Conservation (phyloP, 1,140 invertebrate genomes). For the Telenomus remus region DNA sequence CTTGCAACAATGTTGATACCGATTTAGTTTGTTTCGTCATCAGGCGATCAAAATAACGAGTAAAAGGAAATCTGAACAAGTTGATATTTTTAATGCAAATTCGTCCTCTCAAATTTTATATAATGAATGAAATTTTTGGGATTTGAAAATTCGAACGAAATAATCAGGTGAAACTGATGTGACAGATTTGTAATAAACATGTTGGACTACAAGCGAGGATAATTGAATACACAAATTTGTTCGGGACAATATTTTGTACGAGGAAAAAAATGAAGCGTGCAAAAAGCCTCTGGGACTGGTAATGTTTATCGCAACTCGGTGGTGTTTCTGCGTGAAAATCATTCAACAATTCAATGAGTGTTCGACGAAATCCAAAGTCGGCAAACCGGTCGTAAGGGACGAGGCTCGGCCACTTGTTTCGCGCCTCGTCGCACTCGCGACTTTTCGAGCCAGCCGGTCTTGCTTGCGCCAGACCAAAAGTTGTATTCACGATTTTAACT, state of each 20-base stretch:
- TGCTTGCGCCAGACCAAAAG: slow-evolving; percentile 21
- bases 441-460: slow-evolving; percentile 16
- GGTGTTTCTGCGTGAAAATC: slow-evolving; percentile 59
- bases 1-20: too few species aligned
- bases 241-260: slow-evolving; percentile 37
- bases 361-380: slow-evolving; percentile 58
- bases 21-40: too few species aligned
- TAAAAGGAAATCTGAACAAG: too few species aligned
- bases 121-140: too few species aligned
- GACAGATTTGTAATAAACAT: slow-evolving; percentile 27
- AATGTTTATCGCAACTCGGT: slow-evolving; percentile 53
- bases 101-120: too few species aligned
- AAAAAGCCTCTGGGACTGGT: slow-evolving; percentile 17
- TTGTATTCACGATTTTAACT: slow-evolving; percentile 53
- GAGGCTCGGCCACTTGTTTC: slow-evolving; percentile 41
- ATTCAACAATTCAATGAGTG: slow-evolving; percentile 59
- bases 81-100: too few species aligned
- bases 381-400: slow-evolving; percentile 59
- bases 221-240: slow-evolving; percentile 46
- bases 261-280: slow-evolving; percentile 41
- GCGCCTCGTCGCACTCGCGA: slow-evolving; percentile 41
- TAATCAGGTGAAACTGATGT: too few species aligned
- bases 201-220: slow-evolving; percentile 6
- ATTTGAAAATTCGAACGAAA: too few species aligned
- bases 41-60: too few species aligned